Evolutionary conservation across 2,888 invertebrate species (phyloP), one percentile per base, ranked within the genome.

Genomic region (Caenorhabditis japonica): DNA sequence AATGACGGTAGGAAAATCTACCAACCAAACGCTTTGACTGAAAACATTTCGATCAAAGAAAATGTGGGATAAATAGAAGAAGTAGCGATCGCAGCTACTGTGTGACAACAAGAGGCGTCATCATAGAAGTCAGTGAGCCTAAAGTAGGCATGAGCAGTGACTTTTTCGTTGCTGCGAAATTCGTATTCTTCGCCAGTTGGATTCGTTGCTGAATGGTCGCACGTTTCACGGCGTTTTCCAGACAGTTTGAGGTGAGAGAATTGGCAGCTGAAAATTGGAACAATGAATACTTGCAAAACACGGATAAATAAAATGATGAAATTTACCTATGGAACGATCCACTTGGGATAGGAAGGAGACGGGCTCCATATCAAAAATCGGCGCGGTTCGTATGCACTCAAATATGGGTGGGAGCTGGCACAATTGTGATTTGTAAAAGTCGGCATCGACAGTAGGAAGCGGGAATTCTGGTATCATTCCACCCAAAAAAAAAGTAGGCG

Each of bases 401-500:
- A 70, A 79, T 23, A 79, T 64, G 23, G 76, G 76, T 23, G 76
- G 70, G 19, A 71, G 38, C 41, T 76, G 52, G 38, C 38, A 59
- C n/a, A 79, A 59, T 51, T 76, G 73, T 13, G 74, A 75, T 38
- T 73, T 75, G 39, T 79, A 79, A 49, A 79, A 79, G 51, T 79
- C 79, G 36, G 76, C 76, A 43, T 79, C 79, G 30, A 53, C 68
- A 38, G 79, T 76, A 21, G 79, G 79, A 15, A 79, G 66, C 58
- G 79, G 79, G 59, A 79, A 79, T 61, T 79, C 79, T 21, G 76
- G 76, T 66, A 79, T 75, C 79, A 79, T 79, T 62, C 46, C 49
- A 10, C 41, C 30, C 38, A 39, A 47, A 17, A 60, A 19, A 23
- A 23, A 17, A 13, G 15, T 23, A 23, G 15, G 46, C 36, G 27